phyloP scores from a whole-genome alignment of 2,113 vertebrate species.

The Oxygymnocypris stewartii region DNA sequence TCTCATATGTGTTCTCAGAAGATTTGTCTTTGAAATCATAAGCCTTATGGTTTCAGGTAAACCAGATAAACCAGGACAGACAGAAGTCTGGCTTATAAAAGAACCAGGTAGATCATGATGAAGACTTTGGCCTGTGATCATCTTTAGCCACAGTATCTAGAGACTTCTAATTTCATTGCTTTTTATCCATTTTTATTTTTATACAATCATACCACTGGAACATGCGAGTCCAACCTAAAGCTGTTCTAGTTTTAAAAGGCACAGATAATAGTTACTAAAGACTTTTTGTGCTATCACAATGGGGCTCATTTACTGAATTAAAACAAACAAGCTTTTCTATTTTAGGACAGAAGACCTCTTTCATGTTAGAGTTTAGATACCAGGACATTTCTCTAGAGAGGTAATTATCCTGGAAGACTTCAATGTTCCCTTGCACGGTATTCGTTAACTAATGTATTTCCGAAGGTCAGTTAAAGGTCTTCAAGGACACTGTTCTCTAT shows the following conservation, averaged over 20 bases:
- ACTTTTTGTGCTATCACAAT: not conserved
- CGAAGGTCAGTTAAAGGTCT: not conserved
- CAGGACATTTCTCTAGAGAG: not conserved
- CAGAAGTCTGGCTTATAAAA: not conserved
- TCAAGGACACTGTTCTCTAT: not conserved
- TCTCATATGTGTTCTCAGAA: not conserved
- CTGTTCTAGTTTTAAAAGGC: not conserved
- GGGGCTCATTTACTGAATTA: not conserved
- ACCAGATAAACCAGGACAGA: not conserved
- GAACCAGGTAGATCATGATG: not conserved
- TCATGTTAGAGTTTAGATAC: not conserved
- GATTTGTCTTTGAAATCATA: not conserved
- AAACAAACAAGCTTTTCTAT: not conserved
- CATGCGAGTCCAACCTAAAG: not conserved
- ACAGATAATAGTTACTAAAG: not conserved
- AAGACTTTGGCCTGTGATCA: not conserved
- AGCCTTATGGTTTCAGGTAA: not conserved
- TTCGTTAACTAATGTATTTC: not conserved
- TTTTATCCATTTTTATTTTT: not conserved
- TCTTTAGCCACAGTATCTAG: not conserved
- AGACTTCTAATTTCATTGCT: not conserved
- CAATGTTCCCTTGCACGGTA: not conserved
- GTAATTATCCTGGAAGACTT: conserved; percentile 17
- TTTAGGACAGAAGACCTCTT: not conserved
- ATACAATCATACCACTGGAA: not conserved